These are phyloP conservation scores for Drosophila gunungcola DNA, from an alignment of 1,140 invertebrate genomes.

Conservation along the genomic window DNA sequence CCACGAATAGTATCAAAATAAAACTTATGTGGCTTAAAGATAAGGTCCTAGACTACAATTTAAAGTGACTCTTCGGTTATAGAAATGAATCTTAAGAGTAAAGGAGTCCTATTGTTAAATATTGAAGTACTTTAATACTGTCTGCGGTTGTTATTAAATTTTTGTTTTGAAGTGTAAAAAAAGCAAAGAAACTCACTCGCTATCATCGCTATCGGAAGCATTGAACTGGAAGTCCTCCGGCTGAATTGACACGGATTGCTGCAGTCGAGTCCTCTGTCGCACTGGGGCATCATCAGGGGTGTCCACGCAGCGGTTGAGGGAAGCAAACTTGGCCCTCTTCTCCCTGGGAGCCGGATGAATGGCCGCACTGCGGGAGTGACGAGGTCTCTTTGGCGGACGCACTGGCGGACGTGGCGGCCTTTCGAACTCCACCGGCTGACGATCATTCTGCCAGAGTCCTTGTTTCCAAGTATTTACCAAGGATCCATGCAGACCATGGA, in stretches of 20 bases:
- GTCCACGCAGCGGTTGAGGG: slow-evolving; percentile 28
- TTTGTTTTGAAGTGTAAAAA: too few species aligned
- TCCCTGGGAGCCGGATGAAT: slow-evolving; percentile 69
- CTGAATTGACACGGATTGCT: slow-evolving; percentile 16
- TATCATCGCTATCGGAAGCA: slow-evolving; percentile 57
- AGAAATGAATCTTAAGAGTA: too few species aligned
- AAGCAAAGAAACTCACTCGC: slow-evolving; percentile 42
- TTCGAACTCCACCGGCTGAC: slow-evolving; percentile 80
- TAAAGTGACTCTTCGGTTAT: too few species aligned
- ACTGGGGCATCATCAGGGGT: slow-evolving; percentile 15
- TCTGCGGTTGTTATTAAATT: too few species aligned
- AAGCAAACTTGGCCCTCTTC: slow-evolving; percentile 72
- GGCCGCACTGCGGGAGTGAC: slow-evolving; percentile 69
- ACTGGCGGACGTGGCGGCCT: slow-evolving; percentile 76
- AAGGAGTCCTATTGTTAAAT: too few species aligned
- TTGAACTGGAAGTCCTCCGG: slow-evolving; percentile 11
- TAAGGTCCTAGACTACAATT: too few species aligned
- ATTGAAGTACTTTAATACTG: too few species aligned
- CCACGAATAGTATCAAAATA: too few species aligned
- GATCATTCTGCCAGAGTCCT: slow-evolving; percentile 85
- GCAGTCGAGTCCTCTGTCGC: slow-evolving; percentile 12
- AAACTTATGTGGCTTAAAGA: too few species aligned
- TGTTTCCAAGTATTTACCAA: slow-evolving; percentile 87
- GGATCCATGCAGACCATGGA: slow-evolving; percentile 87
- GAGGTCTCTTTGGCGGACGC: slow-evolving; percentile 75